Base-by-base conservation (phyloP, 2,113 vertebrate species). In the Capreolus pygargus region DNA sequence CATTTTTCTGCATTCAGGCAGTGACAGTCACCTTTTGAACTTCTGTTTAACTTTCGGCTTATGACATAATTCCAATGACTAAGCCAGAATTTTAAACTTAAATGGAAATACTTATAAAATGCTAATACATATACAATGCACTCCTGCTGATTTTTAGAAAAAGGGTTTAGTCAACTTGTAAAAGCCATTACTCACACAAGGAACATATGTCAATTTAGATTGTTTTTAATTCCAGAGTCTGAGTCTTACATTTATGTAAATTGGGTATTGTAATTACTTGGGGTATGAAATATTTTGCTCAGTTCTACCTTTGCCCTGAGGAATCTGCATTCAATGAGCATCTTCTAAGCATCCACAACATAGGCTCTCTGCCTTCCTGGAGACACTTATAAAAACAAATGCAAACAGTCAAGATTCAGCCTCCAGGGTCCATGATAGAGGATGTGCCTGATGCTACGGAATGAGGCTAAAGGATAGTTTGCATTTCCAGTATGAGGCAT, bases 81-180 rank as follows among this genome's bases (percentile, higher is more conserved):
- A 6, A 94, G 57, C 50, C 55, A 95, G 83, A 95, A 95, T 91
- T 93, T 78, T 91, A 95, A 95, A 78, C 39, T 78, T 94, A 94
- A 95, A 88, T 61, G 28, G 70, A 25, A 89, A 94, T 61, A 88
- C n/a, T 95, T 96, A 79, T 50, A 89, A 97, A 95, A 89, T 78
- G 58, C 91, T 97, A 93, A 91, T 86, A 90, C n/a, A 33, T 90
- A 52, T 85, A 89, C 94, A 91, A 96, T 55, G 60, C 30, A 85
- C 21, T 50, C 45, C 30, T 82, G 58, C 52, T 94, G 25, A 30
- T 78, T 95, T 94, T 86, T 60, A 64, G 28, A 86, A 94, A 79
- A 57, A 23, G 30, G 30, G 6, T 86, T 39, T 67, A 60, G 83
- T 84, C 27, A 45, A 94, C 96, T 90, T 67, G 67, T 84, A 88